Conservation (phyloP, 2,113 vertebrate species). For the Aspiorhynchus laticeps region DNA sequence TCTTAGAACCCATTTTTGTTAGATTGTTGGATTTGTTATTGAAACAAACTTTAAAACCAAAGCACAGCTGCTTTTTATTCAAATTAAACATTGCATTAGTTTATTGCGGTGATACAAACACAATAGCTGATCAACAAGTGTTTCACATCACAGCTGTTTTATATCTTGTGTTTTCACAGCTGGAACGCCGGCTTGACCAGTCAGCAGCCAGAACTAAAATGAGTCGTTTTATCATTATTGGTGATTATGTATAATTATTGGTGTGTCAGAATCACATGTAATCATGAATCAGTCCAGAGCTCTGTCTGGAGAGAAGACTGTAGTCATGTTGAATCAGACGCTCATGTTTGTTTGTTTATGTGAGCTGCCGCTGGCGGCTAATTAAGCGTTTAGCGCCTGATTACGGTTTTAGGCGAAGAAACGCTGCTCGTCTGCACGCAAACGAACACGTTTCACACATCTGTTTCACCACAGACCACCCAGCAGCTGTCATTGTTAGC, state of each 20-base stretch:
- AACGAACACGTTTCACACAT: neutral
- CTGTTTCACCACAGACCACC: slow-evolving; percentile 11
- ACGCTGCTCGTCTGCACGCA: neutral
- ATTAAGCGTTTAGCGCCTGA: slow-evolving; percentile 45
- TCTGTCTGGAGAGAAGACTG: neutral
- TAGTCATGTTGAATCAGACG: neutral
- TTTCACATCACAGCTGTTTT: neutral
- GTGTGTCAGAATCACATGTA: neutral
- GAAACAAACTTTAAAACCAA: neutral
- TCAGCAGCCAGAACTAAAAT: neutral
- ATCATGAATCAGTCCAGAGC: neutral
- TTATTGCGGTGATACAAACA: neutral
- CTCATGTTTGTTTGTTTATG: slow-evolving; percentile 25
- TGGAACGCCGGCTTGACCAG: neutral
- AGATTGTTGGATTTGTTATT: too few relatives aligned
- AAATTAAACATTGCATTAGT: neutral
- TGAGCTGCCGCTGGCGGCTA: slow-evolving; percentile 28
- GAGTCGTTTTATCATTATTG: neutral
- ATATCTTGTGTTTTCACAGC: neutral
- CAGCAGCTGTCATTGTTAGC: slow-evolving; percentile 11
- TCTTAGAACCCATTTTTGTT: too few relatives aligned
- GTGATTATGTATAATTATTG: neutral
- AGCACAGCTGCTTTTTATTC: neutral
- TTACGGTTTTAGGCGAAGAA: slow-evolving; percentile 9
- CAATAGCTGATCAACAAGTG: neutral